A percentile compares a stretch with the other conserved stretches of the same genome.
phyloP scores from a whole-genome alignment of 2,888 invertebrate genomes.

The Leptopterna dolabrata region DNA sequence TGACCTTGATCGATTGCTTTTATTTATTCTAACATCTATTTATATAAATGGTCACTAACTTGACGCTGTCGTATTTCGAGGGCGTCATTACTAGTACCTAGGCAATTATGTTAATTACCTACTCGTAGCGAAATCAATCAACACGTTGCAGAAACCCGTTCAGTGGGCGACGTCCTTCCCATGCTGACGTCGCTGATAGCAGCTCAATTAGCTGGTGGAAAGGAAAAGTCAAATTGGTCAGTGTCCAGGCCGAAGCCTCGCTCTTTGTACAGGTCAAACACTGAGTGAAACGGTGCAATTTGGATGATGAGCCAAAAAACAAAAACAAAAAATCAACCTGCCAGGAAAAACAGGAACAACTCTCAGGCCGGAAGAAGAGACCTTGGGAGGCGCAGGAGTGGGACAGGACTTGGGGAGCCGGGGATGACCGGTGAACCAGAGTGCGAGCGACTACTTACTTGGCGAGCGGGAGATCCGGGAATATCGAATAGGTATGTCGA shows the following conservation, averaged over 20 bases:
- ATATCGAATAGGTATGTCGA: too few species aligned
- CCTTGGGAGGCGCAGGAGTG: background rate
- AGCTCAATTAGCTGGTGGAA: background rate
- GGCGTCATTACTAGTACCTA: too few species aligned
- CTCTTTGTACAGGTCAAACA: background rate
- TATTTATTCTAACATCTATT: too few species aligned
- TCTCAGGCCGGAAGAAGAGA: background rate
- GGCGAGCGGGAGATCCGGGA: background rate
- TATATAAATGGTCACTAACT: too few species aligned
- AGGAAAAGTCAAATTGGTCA: background rate
- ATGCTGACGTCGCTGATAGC: too few species aligned
- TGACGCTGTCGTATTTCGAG: too few species aligned
- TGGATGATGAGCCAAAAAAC: background rate
- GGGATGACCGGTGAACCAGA: background rate
- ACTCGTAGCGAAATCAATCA: background rate
- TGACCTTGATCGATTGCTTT: too few species aligned
- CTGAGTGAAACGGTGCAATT: background rate
- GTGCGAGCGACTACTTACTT: background rate
- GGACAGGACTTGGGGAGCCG: background rate
- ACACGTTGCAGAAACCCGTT: background rate
- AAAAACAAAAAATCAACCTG: too few species aligned
- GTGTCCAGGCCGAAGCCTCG: background rate
- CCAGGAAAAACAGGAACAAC: too few species aligned
- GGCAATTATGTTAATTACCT: too few species aligned
- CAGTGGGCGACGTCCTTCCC: background rate